Base-by-base conservation (phyloP, 2,888 invertebrate genomes). In the Orchesellides sinensis region DNA sequence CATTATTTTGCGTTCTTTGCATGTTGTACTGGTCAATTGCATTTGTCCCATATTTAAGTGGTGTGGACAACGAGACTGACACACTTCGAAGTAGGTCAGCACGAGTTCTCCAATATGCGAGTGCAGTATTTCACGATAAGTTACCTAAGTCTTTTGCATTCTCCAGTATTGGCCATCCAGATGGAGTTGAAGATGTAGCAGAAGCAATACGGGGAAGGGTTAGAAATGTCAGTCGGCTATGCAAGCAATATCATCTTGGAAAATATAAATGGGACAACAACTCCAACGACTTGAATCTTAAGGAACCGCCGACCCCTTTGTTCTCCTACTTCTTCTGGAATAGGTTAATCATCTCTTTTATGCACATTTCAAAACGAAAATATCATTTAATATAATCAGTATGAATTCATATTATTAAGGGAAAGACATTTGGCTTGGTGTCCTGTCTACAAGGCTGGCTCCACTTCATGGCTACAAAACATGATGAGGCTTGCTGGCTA, bases 381-480 rank as follows among this genome's bases (percentile, higher is more conserved):
- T n/a, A n/a, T 10, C n/a, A 47, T n/a, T 47, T 35, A 19, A n/a
- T 54, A 23, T 8, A 23, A 69, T 5, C 17, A 27, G 17, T 80
- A 23, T 40, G 25, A 12, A 35, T 17, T 23, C 12, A 19, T 12
- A n/a, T 63, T 63, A 10, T 59, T 5, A 85, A 91, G 91, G 83
- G 85, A 86, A 5, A 89, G 95, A 90, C 95, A 94, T 32, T 89
- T 93, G 69, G 90, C 91, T 0, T 91, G 93, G 93, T 95, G 95
- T 90, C 95, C 95, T 89, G 93, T 95, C 84, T 95, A 95, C 90
- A 95, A 95, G 91, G 95, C 95, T 4, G 95, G 95, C 1, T 96
- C 96, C n/a, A 95, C 96, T 19, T 96, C 96, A 0, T 96, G 96
- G 96, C 95, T 96, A 94, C 96, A 96, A 91, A 96, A 96, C 91